Conservation (phyloP, 2,888 invertebrate genomes). For the Mesochorus sp. region DNA sequence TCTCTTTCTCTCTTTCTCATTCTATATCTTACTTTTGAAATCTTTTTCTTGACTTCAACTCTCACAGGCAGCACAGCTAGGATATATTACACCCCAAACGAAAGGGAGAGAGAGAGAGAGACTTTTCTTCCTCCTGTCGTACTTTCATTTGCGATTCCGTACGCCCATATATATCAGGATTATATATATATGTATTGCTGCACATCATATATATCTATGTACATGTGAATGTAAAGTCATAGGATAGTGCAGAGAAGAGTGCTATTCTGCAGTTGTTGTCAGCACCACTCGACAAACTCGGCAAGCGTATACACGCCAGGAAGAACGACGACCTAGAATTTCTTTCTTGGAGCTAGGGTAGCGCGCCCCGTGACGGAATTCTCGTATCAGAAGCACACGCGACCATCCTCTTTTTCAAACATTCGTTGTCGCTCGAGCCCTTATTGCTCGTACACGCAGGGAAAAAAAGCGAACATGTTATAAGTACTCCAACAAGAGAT, state of each 20-base stretch:
- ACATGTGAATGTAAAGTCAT: neutral
- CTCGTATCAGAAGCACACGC: conserved; percentile 6
- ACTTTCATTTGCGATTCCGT: conserved; percentile 30
- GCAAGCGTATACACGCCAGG: conserved; percentile 34
- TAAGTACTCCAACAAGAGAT: neutral
- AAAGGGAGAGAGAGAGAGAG: too few relatives aligned
- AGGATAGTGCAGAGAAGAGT: neutral
- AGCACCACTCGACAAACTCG: conserved; percentile 34
- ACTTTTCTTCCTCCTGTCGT: conserved; percentile 20
- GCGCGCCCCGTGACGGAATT: conserved; percentile 14
- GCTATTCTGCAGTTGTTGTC: conserved; percentile 15
- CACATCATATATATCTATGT: neutral
- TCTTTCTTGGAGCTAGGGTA: conserved; percentile 50
- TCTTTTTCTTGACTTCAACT: neutral
- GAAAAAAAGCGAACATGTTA: neutral
- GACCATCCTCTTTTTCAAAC: conserved; percentile 11
- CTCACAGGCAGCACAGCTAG: neutral
- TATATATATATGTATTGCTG: neutral
- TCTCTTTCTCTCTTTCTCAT: neutral
- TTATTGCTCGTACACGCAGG: neutral
- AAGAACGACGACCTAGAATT: conserved; percentile 56
- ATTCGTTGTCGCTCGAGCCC: neutral
- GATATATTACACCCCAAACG: conserved; percentile 31
- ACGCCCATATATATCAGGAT: neutral
- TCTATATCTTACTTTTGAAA: neutral